Conservation (phyloP, 2,888 invertebrate genomes). For the Prenolepis imparis region DNA sequence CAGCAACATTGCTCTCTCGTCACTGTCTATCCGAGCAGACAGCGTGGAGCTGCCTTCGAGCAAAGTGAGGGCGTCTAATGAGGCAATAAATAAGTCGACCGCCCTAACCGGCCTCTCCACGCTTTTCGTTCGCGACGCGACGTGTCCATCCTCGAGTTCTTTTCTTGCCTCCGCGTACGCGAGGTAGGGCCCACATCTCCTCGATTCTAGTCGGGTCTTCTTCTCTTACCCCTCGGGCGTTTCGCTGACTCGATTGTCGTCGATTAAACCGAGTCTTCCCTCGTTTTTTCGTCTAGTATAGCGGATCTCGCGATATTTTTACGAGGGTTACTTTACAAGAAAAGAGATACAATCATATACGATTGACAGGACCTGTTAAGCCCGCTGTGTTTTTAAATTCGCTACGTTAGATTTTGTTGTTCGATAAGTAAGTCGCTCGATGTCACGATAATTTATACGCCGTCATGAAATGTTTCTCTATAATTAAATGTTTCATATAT, state of each 20-base stretch:
- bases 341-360: slow-evolving; percentile 6
- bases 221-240: slow-evolving; percentile 11
- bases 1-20: slow-evolving; percentile 82
- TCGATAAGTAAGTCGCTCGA: neutral
- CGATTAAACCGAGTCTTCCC: slow-evolving; percentile 56
- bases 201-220: slow-evolving; percentile 38
- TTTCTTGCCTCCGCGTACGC: slow-evolving; percentile 75
- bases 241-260: slow-evolving; percentile 54
- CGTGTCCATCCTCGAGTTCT: slow-evolving; percentile 81
- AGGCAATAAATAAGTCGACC: slow-evolving; percentile 86
- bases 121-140: slow-evolving; percentile 84
- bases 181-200: slow-evolving; percentile 59
- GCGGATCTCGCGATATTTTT: slow-evolving; percentile 35
- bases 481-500: neutral
- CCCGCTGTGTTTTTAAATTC: slow-evolving; percentile 37
- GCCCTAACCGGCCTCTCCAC: slow-evolving; percentile 85
- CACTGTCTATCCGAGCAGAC: slow-evolving; percentile 86
- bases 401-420: slow-evolving; percentile 12
- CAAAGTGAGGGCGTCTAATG: slow-evolving; percentile 86
- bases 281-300: slow-evolving; percentile 52
- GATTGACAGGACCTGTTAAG: slow-evolving; percentile 32
- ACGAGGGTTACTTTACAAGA: slow-evolving; percentile 14
- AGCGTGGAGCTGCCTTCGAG: slow-evolving; percentile 85
- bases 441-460: neutral
- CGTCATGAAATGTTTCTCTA: neutral